These are phyloP conservation scores for Nilaparvata lugens DNA, from an alignment of 1,140 invertebrate species.

Conservation along the genomic window DNA sequence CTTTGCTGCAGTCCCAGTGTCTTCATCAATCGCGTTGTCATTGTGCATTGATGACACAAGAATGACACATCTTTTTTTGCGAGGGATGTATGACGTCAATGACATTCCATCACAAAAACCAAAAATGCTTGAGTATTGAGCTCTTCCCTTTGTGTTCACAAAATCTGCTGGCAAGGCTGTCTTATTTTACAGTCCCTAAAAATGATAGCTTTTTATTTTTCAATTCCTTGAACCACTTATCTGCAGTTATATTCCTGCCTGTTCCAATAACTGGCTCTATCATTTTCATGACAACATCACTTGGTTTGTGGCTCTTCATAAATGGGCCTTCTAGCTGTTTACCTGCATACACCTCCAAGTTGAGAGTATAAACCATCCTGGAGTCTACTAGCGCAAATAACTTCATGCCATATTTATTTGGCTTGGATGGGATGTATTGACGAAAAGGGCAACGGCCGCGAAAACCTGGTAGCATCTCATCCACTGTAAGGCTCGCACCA, in stretches of 20 bases:
- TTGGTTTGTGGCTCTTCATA: background rate
- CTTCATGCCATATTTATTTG: background rate
- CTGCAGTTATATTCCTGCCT: background rate
- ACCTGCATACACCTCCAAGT: background rate
- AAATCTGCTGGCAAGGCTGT: background rate
- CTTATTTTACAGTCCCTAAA: background rate
- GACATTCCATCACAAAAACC: no score
- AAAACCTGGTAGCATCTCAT: background rate
- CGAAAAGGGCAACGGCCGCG: background rate
- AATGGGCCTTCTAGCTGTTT: background rate
- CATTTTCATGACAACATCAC: background rate
- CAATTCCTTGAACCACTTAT: background rate
- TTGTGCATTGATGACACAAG: no score
- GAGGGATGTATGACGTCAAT: no score
- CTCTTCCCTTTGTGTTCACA: background rate
- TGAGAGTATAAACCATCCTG: background rate
- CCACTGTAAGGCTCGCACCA: background rate
- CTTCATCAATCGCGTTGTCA: no score
- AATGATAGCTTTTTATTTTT: background rate
- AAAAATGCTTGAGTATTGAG: no score
- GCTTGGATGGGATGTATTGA: background rate
- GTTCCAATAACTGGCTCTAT: background rate
- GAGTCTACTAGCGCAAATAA: background rate
- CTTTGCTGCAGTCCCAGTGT: no score
- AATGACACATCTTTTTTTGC: no score